Evolutionary conservation across 2,113 vertebrate genomes (phyloP).

Genomic region (Saguinus midas): DNA sequence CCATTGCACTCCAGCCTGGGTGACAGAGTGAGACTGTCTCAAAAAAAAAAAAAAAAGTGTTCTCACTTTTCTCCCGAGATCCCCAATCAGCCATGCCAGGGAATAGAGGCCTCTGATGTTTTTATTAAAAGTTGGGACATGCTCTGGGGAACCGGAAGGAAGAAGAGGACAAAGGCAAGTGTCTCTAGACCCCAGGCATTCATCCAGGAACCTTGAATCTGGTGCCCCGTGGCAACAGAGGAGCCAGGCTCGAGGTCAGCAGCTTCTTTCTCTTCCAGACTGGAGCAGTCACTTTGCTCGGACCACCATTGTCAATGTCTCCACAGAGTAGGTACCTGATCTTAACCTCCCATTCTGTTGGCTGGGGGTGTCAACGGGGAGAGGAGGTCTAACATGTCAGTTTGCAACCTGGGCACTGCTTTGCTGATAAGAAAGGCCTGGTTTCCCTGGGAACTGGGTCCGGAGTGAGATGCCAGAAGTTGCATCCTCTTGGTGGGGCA

Average conservation of each 20-base stretch:
- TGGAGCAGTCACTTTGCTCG: constrained; percentile 93
- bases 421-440: neutral
- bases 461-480: neutral
- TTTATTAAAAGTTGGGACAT: neutral
- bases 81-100: neutral
- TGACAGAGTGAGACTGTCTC: no score
- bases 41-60: neutral
- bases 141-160: neutral
- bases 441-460: neutral
- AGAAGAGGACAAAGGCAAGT: neutral
- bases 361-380: neutral
- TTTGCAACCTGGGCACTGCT: rapidly evolving
- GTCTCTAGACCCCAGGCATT: neutral
- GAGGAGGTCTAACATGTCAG: rapidly evolving
- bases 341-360: neutral
- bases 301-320: constrained; percentile 95
- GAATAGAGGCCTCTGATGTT: neutral
- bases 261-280: constrained; percentile 85
- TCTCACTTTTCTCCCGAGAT: rapidly evolving
- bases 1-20: no score
- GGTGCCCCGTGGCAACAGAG: rapidly evolving
- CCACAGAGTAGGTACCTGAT: constrained; percentile 88
- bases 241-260: neutral
- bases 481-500: neutral
- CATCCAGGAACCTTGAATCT: neutral